phyloP scores from a whole-genome alignment of 2,113 vertebrate genomes.

The Notiomystis cincta region DNA sequence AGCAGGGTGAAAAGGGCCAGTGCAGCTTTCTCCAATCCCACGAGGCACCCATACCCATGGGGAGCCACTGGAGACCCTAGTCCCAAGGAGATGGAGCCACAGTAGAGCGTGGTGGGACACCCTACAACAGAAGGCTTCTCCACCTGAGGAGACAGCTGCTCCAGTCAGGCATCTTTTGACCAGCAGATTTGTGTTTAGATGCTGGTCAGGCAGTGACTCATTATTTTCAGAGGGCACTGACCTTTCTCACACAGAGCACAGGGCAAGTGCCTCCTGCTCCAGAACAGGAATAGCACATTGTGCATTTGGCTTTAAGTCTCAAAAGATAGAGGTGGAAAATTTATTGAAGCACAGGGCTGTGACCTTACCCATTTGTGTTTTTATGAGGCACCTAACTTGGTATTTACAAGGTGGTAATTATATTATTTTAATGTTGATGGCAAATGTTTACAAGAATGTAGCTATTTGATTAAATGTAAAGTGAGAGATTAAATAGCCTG shows the following conservation, averaged over 20 bases:
- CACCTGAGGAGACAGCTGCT: not conserved
- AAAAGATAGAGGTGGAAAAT: not conserved
- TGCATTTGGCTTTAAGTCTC: not conserved
- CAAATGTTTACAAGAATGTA: not conserved
- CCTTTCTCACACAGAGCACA: not conserved
- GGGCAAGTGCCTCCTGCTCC: not conserved
- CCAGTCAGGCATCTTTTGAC: not conserved
- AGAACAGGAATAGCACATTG: not conserved
- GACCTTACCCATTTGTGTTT: not conserved
- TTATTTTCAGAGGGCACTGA: not conserved
- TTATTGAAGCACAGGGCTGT: not conserved
- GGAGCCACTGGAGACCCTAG: not conserved
- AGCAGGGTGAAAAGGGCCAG: not conserved
- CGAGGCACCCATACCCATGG: accelerated
- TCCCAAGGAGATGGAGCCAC: not conserved
- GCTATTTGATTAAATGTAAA: not conserved
- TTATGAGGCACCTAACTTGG: not conserved
- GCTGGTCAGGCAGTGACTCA: not conserved
- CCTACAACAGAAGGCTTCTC: not conserved
- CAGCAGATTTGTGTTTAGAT: not conserved
- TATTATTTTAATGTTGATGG: not conserved
- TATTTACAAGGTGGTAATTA: not conserved
- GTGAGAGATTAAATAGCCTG: not conserved
- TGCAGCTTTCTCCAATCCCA: not conserved
- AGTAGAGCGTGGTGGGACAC: accelerated